Conservation (phyloP, 2,797 vertebrate species). For the Malurus leucopterus region DNA sequence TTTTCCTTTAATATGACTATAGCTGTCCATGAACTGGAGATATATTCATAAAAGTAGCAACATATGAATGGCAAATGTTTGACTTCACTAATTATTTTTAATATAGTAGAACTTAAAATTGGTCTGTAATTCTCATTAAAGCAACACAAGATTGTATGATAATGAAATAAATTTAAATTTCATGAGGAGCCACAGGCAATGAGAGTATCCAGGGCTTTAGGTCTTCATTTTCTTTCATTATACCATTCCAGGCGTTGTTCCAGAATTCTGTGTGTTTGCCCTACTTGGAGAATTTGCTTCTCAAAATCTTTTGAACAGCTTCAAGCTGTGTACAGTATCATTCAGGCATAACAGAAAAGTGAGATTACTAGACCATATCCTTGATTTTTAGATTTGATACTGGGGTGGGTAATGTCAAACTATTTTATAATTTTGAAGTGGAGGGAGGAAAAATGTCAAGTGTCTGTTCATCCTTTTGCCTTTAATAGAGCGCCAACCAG, state of each 20-base stretch:
- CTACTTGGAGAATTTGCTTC: not conserved
- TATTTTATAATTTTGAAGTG: not conserved
- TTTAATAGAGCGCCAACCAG: constrained; percentile 26
- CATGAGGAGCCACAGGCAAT: not conserved
- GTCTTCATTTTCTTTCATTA: not conserved
- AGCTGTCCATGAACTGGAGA: not conserved
- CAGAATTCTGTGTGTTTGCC: not conserved
- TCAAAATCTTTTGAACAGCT: not conserved
- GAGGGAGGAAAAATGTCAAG: not conserved
- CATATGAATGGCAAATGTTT: not conserved
- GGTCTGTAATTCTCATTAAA: not conserved
- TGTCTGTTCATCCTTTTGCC: not conserved
- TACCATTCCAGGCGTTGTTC: not conserved
- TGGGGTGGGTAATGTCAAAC: not conserved
- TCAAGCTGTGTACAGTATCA: not conserved
- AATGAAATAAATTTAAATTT: not conserved
- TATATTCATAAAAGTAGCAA: not conserved
- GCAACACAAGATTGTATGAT: not conserved
- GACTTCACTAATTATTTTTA: not conserved
- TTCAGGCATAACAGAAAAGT: not conserved
- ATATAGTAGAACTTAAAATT: not conserved
- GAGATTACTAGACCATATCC: not conserved
- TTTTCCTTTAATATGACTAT: not conserved
- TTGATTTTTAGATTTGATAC: not conserved
- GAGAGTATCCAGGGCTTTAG: not conserved